Conservation (phyloP, 2,888 invertebrate genomes). For the Rhogogaster chlorosoma region DNA sequence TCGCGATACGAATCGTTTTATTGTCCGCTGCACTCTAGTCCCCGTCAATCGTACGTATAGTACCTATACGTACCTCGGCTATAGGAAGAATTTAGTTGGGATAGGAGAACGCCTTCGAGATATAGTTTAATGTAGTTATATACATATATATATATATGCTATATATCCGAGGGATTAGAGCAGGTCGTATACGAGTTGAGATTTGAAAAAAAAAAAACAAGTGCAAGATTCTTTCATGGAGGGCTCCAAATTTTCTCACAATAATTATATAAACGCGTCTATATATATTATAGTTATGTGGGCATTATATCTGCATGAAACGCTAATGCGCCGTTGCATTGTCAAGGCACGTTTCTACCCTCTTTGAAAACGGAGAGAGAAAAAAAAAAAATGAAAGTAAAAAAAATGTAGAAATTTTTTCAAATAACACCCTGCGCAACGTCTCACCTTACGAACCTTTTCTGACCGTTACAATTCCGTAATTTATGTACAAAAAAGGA, state of each 20-base stretch:
- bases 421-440: conserved; percentile 43
- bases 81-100: background rate
- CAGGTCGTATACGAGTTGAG: conserved; percentile 16
- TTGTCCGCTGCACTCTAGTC: conserved; percentile 45
- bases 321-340: conserved; percentile 21
- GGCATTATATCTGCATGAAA: background rate
- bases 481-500: conserved; percentile 16
- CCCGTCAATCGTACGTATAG: background rate
- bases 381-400: background rate
- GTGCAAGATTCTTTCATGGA: background rate
- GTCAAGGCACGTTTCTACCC: conserved; percentile 43
- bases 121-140: background rate
- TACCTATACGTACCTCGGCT: background rate
- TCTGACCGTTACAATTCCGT: conserved; percentile 30
- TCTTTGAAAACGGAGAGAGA: background rate
- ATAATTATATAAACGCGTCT: background rate
- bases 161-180: conserved; percentile 5
- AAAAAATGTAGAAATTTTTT: conserved; percentile 32
- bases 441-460: conserved; percentile 43
- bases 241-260: background rate
- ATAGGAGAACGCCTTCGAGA: background rate
- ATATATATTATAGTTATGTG: background rate
- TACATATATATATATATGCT: background rate
- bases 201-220: background rate
- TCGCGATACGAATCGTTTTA: conserved; percentile 44